Base-by-base conservation (phyloP, 2,113 vertebrate genomes). In the Lipophrys pholis region DNA sequence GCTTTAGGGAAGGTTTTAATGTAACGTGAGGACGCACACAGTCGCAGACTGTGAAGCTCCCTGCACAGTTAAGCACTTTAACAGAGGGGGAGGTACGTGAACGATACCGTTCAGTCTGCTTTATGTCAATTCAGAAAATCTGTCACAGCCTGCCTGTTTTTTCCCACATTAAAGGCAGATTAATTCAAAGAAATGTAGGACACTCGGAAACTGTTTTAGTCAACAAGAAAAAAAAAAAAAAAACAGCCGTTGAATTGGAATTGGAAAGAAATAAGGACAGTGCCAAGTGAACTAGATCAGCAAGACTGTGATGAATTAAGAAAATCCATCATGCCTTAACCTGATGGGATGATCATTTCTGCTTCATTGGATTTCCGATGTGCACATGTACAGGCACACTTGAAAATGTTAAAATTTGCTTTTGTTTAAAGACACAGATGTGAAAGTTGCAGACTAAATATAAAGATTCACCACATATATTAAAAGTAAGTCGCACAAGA, bases 1-100 rank as follows among this genome's bases (percentile, higher is more conserved):
- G 10, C 76, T 69, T 39, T 1, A 15, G 66, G 69, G 35, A 60
- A 66, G 36, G 40, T 57, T 76, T 53, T 42, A 78, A 74, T 77
- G 53, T 41, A 50, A 48, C 50, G 48, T 61, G 53, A 69, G 63
- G 57, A 58, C 81, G 12, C 54, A 45, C 42, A 49, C 43, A 50
- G 69, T 76, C 70, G 50, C 0, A 58, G 36, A 56, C 52, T 15
- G 46, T 59, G 42, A 59, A 71, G 16, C 60, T 57, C 8, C 30
- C 54, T 39, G 69, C 50, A 60, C 45, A 45, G 62, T 6, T 73
- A 52, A 43, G 35, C 11, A 6, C 17, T 11, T 17, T 57, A 11
- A 46, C 16, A 58, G 46, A 58, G 21, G 42, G 42, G 7, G 0
- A 51, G 39, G 5, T 40, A 7, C 12, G 17, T 30, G 15, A 57